Evolutionary conservation across 2,888 invertebrate species (phyloP), one percentile per base, ranked within the genome.

Genomic region (Lycia hirtaria): DNA sequence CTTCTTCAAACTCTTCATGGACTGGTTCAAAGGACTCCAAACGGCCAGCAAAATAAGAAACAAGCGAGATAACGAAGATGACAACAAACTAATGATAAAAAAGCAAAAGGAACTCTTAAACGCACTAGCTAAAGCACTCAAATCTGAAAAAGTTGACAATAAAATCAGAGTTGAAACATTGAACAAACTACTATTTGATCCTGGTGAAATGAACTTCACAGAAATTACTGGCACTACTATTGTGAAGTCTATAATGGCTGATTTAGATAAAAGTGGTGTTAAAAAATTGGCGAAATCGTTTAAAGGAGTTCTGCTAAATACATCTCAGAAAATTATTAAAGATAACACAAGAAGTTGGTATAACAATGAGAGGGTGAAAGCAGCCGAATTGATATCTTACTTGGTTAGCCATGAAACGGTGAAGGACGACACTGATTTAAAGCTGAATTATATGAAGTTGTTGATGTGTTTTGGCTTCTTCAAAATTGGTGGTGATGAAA

Each of bases 161-260:
- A 86, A 89, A 65, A 85, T 90, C 0, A 93, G 94, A 77, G 85
- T 96, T 1, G 85, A 88, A 6, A 89, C 94, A 3, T 78, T 96
- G 30, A 93, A 94, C 54, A 94, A 94, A 69, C 78, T 96, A 1
- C 85, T 96, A 7, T 92, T 95, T 38, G 88, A 93, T 75, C 95
- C 96, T 0, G 96, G 96, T 3, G 94, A 94, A 71, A 93, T 96
- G 59, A 94, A 95, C 81, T 94, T 96, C 61, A 95, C 96, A 71
- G 95, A 95, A 83, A 93, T 94, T 24, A 95, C 95, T 15, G 93
- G 94, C 9, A 93, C 93, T 10, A 94, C 93, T 68, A 78, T 95
- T 40, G 83, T 95, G 0, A 95, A 94, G 75, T 93, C 94, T 48
- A 89, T 96, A 7, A 94, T 94, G n/a, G 85, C 89, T 1, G 93